Evolutionary conservation across 2,797 vertebrate genomes (phyloP).

Genomic region (Synaphobranchus kaupii): DNA sequence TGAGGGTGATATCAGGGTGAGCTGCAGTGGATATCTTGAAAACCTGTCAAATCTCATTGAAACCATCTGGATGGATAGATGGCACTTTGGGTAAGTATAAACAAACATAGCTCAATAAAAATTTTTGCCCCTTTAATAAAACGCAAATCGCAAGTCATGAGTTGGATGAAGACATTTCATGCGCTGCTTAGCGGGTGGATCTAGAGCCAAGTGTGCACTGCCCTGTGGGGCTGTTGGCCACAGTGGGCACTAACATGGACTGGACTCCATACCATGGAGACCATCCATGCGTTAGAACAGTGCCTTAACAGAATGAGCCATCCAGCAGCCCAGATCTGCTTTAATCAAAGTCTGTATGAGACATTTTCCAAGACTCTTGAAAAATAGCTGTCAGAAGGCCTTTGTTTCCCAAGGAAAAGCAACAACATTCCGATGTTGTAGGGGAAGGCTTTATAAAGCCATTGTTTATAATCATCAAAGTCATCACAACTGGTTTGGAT

Average conservation of each 20-base stretch:
- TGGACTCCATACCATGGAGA: background rate
- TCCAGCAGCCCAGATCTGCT: background rate
- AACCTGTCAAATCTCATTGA: too few species aligned
- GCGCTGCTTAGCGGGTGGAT: too few species aligned
- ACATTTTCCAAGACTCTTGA: background rate
- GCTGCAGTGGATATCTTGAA: too few species aligned
- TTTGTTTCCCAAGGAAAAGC: background rate
- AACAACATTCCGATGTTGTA: background rate
- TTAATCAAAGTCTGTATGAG: background rate
- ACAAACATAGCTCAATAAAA: too few species aligned
- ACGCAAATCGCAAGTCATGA: too few species aligned
- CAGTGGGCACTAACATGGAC: background rate
- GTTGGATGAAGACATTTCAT: too few species aligned
- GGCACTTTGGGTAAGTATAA: too few species aligned
- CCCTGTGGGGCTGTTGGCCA: too few species aligned
- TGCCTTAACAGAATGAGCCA: background rate
- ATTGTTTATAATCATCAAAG: conserved; percentile 24
- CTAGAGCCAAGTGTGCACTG: too few species aligned
- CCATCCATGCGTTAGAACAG: background rate
- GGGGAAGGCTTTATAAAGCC: background rate
- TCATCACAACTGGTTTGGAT: background rate
- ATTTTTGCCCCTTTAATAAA: too few species aligned
- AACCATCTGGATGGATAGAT: too few species aligned
- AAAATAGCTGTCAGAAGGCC: background rate
- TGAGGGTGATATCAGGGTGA: too few species aligned